Evolutionary conservation across 2,113 vertebrate genomes (phyloP).

Genomic region (Terrapene triunguis): DNA sequence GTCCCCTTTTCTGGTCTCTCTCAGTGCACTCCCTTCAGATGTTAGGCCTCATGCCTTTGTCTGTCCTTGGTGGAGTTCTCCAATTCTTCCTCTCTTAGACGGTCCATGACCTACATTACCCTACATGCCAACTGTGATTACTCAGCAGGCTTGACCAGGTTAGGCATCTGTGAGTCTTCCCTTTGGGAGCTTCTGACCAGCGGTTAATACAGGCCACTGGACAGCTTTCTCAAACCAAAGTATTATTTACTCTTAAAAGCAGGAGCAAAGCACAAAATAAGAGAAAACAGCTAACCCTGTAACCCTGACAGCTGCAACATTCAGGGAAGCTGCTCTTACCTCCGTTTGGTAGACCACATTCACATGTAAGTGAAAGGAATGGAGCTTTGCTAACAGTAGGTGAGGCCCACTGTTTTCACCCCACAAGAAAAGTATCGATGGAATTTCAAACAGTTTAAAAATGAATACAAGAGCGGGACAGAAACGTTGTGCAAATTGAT

Average conservation of each 20-base stretch:
- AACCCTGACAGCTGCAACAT: background rate
- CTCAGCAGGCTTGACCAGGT: no score
- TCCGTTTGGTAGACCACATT: background rate
- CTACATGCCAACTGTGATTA: background rate
- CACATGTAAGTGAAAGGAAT: background rate
- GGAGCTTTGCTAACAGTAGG: background rate
- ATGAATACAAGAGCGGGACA: background rate
- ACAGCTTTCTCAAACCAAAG: background rate
- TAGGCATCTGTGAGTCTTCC: background rate
- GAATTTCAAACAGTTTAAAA: background rate
- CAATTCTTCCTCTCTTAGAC: background rate
- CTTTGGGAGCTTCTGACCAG: no score
- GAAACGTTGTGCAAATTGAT: background rate
- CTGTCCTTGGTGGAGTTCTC: background rate
- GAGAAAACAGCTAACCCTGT: background rate
- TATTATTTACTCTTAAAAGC: background rate
- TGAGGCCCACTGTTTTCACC: fast-evolving
- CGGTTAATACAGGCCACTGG: background rate
- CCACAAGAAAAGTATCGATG: background rate
- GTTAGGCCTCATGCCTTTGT: background rate
- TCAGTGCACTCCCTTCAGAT: background rate
- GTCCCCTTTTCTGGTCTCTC: background rate
- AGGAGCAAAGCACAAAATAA: background rate
- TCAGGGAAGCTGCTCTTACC: background rate
- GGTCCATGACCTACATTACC: background rate